Evolutionary conservation across 2,113 vertebrate species (phyloP).

Genomic region (Anoplopoma fimbria): DNA sequence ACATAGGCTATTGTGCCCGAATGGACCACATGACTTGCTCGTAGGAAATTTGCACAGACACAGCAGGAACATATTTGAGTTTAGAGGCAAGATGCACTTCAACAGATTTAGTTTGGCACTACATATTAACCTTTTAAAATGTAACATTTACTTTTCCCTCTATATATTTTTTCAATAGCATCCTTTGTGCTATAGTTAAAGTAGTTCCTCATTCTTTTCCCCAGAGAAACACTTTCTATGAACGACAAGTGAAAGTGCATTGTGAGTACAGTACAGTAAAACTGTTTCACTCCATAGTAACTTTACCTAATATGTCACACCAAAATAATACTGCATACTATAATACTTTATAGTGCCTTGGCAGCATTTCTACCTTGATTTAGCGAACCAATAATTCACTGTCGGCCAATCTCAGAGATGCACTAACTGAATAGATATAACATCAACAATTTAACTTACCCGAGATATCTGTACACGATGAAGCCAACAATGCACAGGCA

Average conservation of each 20-base stretch:
- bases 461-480: conserved; percentile 75
- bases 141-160: not conserved
- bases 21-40: conserved; percentile 60
- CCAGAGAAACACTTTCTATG: not conserved
- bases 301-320: not conserved
- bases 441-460: conserved; percentile 77
- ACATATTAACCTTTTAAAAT: not conserved
- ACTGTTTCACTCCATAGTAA: not conserved
- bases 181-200: not conserved
- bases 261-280: not conserved
- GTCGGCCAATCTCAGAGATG: not conserved
- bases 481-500: conserved; percentile 73
- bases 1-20: conserved; percentile 75
- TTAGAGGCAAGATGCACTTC: conserved; percentile 55
- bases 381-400: not conserved
- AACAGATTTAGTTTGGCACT: not conserved
- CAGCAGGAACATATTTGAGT: conserved; percentile 47
- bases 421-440: not conserved
- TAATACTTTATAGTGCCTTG: not conserved
- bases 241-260: not conserved
- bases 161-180: not conserved
- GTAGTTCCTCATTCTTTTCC: not conserved
- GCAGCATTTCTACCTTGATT: not conserved
- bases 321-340: not conserved
- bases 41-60: conserved; percentile 48